A percentile compares a stretch with the other conserved stretches of the same genome.
Evolutionary conservation across 2,113 vertebrate species (phyloP).

Genomic region (Camarhynchus parvulus): DNA sequence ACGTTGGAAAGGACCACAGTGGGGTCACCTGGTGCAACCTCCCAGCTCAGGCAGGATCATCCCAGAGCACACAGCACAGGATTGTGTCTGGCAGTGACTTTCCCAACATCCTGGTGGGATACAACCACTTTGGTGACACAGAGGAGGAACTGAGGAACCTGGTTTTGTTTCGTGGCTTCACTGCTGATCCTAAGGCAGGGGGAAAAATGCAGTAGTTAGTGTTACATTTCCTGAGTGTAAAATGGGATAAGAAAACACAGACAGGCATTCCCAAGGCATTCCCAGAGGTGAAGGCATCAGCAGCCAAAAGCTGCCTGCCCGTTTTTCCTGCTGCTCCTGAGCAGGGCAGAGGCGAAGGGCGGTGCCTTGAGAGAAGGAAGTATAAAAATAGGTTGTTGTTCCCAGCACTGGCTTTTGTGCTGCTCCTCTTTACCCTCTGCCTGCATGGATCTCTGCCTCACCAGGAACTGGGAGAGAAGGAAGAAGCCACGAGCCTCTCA

Average conservation of each 20-base stretch:
- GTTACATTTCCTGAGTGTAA: not conserved
- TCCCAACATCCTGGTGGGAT: not conserved
- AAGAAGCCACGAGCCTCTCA: rapidly evolving
- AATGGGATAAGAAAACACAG: not conserved
- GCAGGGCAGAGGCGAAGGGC: not conserved
- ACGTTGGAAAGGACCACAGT: not conserved
- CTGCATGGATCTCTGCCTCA: not conserved
- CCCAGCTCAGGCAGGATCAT: not conserved
- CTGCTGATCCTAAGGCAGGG: not conserved
- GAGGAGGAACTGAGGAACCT: not conserved
- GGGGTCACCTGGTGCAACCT: not conserved
- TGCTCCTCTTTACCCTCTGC: rapidly evolving
- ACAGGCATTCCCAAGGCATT: not conserved
- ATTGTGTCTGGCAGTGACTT: not conserved
- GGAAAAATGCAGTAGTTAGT: not conserved
- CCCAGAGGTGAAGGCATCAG: not conserved
- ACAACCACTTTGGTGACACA: not conserved
- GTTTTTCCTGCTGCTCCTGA: not conserved
- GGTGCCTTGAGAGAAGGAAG: not conserved
- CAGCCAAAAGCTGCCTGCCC: not conserved
- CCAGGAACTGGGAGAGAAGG: not conserved
- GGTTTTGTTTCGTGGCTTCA: not conserved
- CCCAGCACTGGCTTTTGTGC: not conserved
- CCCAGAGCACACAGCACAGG: not conserved
- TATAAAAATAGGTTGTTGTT: slow-evolving; percentile 21